Evolutionary conservation across 2,797 vertebrate species (phyloP).

Genomic region (Bucorvus abyssinicus): DNA sequence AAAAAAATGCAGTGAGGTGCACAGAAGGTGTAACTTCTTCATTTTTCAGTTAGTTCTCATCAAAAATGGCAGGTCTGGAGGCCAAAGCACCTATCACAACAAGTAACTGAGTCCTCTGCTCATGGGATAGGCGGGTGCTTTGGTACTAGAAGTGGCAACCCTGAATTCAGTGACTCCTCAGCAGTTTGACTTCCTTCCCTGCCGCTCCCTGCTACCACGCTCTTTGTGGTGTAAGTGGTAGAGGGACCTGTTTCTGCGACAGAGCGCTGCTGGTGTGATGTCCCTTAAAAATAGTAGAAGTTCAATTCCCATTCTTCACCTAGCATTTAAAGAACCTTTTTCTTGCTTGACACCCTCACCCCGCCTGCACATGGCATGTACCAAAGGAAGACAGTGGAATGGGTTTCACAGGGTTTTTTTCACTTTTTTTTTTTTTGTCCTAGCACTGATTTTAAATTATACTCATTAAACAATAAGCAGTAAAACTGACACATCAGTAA

Average conservation of each 20-base stretch:
- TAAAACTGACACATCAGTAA: neutral
- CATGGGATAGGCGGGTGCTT: neutral
- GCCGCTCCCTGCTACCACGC: fast-evolving
- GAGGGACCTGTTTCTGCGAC: fast-evolving
- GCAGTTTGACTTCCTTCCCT: neutral
- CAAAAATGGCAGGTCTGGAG: neutral
- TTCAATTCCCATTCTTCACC: neutral
- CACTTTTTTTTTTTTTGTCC: neutral
- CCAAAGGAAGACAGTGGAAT: neutral
- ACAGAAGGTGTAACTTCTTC: neutral
- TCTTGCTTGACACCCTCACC: neutral
- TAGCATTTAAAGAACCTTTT: neutral
- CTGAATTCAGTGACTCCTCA: fast-evolving
- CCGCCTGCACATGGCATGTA: fast-evolving
- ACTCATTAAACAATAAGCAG: neutral
- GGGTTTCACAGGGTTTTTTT: neutral
- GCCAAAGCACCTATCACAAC: neutral
- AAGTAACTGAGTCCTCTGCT: neutral
- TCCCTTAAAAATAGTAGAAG: neutral
- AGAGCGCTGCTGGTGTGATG: fast-evolving
- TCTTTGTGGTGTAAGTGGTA: fast-evolving
- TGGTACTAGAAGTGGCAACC: neutral
- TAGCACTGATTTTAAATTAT: neutral
- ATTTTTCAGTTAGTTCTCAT: neutral
- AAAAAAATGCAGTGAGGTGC: neutral